phyloP scores from a whole-genome alignment of 2,797 vertebrate species.

The Vultur gryphus region DNA sequence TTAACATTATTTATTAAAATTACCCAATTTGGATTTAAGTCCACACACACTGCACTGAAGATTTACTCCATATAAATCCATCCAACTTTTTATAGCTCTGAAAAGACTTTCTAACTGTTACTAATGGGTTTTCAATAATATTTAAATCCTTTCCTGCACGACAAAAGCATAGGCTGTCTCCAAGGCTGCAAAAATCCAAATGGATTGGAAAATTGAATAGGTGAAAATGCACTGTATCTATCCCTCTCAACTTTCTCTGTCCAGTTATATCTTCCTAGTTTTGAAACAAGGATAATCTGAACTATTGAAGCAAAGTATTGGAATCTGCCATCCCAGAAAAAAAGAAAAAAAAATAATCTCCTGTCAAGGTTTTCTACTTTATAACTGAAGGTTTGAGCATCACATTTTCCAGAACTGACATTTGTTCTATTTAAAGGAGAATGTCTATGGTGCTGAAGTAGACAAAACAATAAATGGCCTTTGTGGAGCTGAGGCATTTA shows the following conservation, averaged over 20 bases:
- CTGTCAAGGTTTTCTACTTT: background rate
- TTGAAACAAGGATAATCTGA: background rate
- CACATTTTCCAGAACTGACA: background rate
- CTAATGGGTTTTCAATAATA: conserved; percentile 53
- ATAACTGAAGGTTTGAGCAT: background rate
- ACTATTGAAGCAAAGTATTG: background rate
- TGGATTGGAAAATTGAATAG: background rate
- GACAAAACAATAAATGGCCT: background rate
- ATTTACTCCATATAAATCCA: background rate
- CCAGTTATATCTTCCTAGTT: background rate
- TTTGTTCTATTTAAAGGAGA: background rate
- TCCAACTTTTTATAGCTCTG: background rate
- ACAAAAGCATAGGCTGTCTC: background rate
- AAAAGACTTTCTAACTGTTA: conserved; percentile 5
- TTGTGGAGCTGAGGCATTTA: background rate
- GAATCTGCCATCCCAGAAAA: background rate
- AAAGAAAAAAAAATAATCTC: background rate
- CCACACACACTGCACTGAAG: background rate
- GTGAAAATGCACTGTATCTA: background rate
- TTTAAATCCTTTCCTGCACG: conserved; percentile 39
- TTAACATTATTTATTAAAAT: background rate
- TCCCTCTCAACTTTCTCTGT: background rate
- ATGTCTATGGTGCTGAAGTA: background rate
- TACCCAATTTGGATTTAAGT: background rate
- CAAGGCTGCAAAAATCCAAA: background rate